These are phyloP conservation scores for Podotricha telesiphe DNA, from an alignment of 2,888 invertebrate genomes.

Conservation along the genomic window DNA sequence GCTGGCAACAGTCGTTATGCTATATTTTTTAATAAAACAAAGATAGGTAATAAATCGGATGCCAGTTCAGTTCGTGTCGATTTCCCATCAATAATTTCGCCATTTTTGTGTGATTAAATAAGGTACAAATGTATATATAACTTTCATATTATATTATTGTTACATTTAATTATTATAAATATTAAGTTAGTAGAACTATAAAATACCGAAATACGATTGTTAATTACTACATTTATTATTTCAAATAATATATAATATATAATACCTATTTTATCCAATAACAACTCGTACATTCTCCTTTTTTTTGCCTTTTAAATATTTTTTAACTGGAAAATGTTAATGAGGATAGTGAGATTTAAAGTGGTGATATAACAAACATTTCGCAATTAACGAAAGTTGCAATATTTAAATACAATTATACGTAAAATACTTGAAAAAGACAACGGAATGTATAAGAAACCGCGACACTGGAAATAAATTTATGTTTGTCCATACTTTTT, in stretches of 20 bases:
- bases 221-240: neutral
- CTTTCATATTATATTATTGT: no score
- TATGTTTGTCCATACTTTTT: neutral
- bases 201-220: slow-evolving; percentile 2
- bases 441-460: neutral
- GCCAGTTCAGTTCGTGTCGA: no score
- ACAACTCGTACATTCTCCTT: neutral
- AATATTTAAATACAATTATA: slow-evolving; percentile 21
- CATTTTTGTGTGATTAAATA: neutral
- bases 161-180: neutral
- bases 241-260: neutral
- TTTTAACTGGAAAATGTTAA: slow-evolving; percentile 19
- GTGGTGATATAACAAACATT: slow-evolving; percentile 11
- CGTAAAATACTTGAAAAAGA: slow-evolving; percentile 11
- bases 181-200: neutral
- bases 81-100: neutral
- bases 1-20: no score
- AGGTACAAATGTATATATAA: neutral
- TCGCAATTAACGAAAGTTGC: slow-evolving; percentile 24
- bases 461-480: neutral
- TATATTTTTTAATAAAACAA: neutral
- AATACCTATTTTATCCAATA: neutral
- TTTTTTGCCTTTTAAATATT: slow-evolving; percentile 4
- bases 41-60: no score
- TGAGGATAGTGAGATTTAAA: slow-evolving; percentile 19